Evolutionary conservation across 2,888 invertebrate genomes (phyloP), one percentile per base, ranked within the genome.

Genomic region (Perithous albicinctus): DNA sequence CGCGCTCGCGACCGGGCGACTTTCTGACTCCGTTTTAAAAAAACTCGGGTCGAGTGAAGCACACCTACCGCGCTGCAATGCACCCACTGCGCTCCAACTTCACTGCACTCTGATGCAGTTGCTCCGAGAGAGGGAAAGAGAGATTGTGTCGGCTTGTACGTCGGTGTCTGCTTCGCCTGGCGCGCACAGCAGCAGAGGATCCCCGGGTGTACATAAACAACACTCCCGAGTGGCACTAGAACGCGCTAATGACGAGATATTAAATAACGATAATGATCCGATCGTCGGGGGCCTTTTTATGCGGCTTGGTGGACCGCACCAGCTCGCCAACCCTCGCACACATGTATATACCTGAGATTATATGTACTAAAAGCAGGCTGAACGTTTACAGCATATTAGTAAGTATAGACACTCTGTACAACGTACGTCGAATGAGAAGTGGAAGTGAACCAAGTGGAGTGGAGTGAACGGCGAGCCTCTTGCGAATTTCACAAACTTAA

Each of bases 201-300:
- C 46, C 85, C 83, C 81, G 84, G 83, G 85, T 86, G 88, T 86
- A 90, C 90, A 91, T 92, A 92, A 92, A 92, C 89, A 91, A 91
- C 90, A 87, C 89, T 90, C 87, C 84, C 86, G 87, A 90, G 89
- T 86, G 89, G 89, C 89, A 89, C 88, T 89, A 89, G 90, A 89
- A 86, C 89, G 89, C 91, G 90, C 91, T 92, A 92, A 92, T 91
- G 91, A 92, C 90, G 90, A 91, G 92, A 92, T 92, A 92, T 92
- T 92, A 92, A 92, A 92, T 91, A 91, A 92, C 92, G 89, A 91
- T 92, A 92, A 92, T 89, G 91, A 92, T 88, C 88, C 89, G 85
- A 88, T 89, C 87, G 87, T 86, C 89, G 84, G 82, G 84, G 75
- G 76, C 80, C 85, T 89, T 89, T 89, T 89, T 88, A 85, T 74